Evolutionary conservation across 2,888 invertebrate species (phyloP).

Genomic region (Oithona nana): DNA sequence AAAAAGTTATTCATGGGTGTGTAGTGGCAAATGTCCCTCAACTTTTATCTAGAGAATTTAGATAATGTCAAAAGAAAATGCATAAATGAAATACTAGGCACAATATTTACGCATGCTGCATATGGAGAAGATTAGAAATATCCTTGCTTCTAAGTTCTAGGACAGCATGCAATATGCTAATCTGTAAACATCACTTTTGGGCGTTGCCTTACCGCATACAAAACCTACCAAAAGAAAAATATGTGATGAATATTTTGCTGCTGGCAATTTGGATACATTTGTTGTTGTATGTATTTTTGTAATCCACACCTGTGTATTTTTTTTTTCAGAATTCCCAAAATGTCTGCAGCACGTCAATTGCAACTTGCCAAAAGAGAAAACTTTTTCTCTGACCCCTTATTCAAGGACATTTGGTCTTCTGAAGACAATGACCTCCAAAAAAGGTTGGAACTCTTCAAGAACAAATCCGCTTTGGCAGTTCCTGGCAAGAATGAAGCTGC

Average conservation of each 20-base stretch:
- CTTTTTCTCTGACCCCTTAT: slow-evolving; percentile 17
- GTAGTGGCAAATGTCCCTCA: too few relatives aligned
- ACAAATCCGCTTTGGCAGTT: slow-evolving; percentile 1
- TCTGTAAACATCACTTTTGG: too few relatives aligned
- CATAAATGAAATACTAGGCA: not conserved
- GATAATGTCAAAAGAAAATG: not conserved
- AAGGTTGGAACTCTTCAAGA: not conserved
- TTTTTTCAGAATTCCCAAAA: not conserved
- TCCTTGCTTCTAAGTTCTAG: too few relatives aligned
- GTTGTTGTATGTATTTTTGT: not conserved
- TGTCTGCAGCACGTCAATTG: not conserved
- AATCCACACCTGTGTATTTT: not conserved
- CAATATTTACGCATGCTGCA: not conserved
- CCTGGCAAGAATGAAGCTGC: slow-evolving; percentile 2
- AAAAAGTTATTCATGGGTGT: too few relatives aligned
- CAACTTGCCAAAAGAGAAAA: slow-evolving; percentile 11
- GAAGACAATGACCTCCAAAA: slow-evolving; percentile 2
- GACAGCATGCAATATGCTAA: too few relatives aligned
- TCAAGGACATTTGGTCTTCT: slow-evolving; percentile 11
- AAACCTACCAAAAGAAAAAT: too few relatives aligned
- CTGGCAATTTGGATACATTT: not conserved
- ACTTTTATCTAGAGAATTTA: too few relatives aligned
- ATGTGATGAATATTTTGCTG: not conserved
- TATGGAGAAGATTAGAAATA: too few relatives aligned
- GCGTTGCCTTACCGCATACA: too few relatives aligned